phyloP scores from a whole-genome alignment of 2,113 vertebrate species.

The Gulo gulo region DNA sequence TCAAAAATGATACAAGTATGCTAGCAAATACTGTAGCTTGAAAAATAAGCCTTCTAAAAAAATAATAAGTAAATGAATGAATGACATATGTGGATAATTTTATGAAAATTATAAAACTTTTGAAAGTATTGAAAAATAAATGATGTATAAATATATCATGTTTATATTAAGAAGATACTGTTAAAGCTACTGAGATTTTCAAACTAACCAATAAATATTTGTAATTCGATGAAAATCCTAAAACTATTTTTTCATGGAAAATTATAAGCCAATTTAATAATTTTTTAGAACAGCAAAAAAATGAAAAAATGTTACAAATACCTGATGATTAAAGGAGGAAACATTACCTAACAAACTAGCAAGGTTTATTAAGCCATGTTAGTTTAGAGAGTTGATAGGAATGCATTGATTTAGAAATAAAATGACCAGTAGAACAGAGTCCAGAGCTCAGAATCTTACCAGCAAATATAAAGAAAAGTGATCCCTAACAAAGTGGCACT shows the following conservation, averaged over 20 bases:
- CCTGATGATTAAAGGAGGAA: not conserved
- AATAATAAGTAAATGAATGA: not conserved
- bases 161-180: not conserved
- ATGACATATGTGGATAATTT: not conserved
- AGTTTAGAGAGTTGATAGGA: not conserved
- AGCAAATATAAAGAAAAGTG: not conserved
- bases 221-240: not conserved
- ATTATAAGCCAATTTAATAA: not conserved
- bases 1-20: not conserved
- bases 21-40: not conserved
- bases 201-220: slow-evolving; percentile 9
- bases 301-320: not conserved
- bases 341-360: not conserved
- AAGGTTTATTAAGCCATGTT: not conserved
- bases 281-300: not conserved
- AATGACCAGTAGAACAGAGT: not conserved
- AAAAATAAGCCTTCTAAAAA: not conserved
- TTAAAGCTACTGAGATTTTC: not conserved
- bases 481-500: not conserved
- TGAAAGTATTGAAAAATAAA: not conserved
- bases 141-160: not conserved
- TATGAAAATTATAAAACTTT: not conserved
- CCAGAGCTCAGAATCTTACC: not conserved
- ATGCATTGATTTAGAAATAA: not conserved
- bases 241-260: not conserved